A percentile compares a stretch with the other conserved stretches of the same genome.
Evolutionary conservation across 2,888 invertebrate genomes (phyloP).

Genomic region (Stenodema calcarata): DNA sequence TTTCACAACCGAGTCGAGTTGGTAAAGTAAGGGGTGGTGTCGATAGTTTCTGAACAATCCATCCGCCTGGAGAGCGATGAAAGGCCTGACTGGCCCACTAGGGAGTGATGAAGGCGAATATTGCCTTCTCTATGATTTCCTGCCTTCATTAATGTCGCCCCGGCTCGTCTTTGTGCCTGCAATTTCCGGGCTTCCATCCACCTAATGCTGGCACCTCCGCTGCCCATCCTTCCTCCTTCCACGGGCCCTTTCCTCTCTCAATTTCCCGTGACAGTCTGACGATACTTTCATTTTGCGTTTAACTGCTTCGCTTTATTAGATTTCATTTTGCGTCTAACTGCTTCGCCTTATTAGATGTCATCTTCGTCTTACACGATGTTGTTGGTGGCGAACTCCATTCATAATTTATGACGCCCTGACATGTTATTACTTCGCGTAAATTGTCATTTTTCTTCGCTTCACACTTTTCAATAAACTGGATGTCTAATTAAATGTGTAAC

Average conservation of each 20-base stretch:
- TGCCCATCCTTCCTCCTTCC: not conserved
- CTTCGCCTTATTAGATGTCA: no score
- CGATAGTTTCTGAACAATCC: not conserved
- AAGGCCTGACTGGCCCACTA: not conserved
- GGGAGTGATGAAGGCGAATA: not conserved
- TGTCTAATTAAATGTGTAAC: no score
- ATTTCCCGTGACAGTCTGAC: not conserved
- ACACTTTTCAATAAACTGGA: no score
- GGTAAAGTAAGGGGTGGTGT: not conserved
- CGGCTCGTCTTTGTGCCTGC: not conserved
- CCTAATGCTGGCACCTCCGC: not conserved
- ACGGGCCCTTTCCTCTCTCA: not conserved
- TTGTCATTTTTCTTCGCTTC: no score
- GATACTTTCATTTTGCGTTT: not conserved
- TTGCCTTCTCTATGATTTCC: not conserved
- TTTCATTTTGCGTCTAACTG: no score
- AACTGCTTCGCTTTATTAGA: no score
- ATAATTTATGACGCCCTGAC: no score
- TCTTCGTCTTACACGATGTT: no score
- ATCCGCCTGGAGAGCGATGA: not conserved
- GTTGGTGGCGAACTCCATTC: no score
- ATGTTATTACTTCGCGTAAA: no score
- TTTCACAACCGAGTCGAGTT: no score
- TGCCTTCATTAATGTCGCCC: not conserved
- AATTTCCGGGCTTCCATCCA: not conserved